These are phyloP conservation scores for Vultur gryphus DNA, from an alignment of 2,797 vertebrate genomes.

Conservation along the genomic window DNA sequence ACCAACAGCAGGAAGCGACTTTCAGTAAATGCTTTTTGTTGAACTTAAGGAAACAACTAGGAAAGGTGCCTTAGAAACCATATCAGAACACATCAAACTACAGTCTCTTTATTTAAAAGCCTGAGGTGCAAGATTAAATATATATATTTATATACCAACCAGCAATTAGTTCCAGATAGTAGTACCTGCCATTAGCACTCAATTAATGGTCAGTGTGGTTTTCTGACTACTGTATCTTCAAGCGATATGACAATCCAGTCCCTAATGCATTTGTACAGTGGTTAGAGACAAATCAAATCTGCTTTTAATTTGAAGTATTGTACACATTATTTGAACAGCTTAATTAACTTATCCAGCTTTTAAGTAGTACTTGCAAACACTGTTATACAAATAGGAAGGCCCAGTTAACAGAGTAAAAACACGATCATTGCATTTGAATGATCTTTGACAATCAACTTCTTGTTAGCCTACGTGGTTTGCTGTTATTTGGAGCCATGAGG, in stretches of 20 bases:
- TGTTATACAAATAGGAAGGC: neutral
- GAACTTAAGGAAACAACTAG: neutral
- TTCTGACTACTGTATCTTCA: neutral
- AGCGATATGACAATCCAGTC: neutral
- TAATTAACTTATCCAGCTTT: neutral
- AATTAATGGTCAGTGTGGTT: neutral
- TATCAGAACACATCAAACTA: neutral
- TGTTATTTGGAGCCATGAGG: neutral
- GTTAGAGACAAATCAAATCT: neutral
- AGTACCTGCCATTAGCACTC: neutral
- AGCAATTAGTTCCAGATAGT: neutral
- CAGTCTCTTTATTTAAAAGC: neutral
- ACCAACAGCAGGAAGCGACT: neutral
- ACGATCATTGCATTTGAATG: neutral
- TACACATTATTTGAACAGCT: neutral
- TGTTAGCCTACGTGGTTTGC: neutral
- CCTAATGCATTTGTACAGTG: neutral
- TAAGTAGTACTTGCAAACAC: neutral
- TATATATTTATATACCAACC: neutral
- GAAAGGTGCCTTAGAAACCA: neutral
- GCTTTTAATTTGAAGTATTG: slow-evolving; percentile 11
- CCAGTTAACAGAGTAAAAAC: neutral
- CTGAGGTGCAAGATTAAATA: neutral
- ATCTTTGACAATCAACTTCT: neutral
- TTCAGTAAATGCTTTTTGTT: neutral